Conservation (phyloP, 2,888 invertebrate species). For the Bruchidius siliquastri region DNA sequence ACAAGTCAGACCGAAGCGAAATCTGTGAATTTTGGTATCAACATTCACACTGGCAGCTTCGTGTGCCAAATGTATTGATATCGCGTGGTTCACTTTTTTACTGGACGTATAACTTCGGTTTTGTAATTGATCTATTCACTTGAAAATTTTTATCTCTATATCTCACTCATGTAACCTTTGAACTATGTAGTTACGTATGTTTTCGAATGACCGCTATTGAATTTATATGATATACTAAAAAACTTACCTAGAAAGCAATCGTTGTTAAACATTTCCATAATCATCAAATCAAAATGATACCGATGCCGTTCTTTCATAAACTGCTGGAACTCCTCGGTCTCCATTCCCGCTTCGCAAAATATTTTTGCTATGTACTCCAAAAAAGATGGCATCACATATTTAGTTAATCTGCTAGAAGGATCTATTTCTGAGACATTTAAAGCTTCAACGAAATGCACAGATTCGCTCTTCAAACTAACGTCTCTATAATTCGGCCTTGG, state of each 20-base stretch:
- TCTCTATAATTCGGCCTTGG: constrained; percentile 56
- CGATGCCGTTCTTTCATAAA: constrained; percentile 46
- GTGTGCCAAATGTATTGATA: too few species aligned
- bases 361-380: constrained; percentile 10
- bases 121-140: too few species aligned
- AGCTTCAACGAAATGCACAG: constrained; percentile 5
- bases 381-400: constrained; percentile 9
- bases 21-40: too few species aligned
- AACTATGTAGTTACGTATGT: too few species aligned
- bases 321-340: constrained; percentile 40
- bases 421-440: constrained; percentile 9
- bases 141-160: too few species aligned
- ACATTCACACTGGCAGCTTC: too few species aligned
- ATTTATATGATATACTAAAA: too few species aligned
- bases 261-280: constrained; percentile 65
- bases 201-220: too few species aligned
- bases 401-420: constrained; percentile 8
- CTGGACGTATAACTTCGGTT: too few species aligned
- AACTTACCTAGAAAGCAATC: constrained; percentile 60
- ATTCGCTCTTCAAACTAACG: constrained; percentile 40
- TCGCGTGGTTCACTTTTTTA: too few species aligned
- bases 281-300: constrained; percentile 55
- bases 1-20: too few species aligned
- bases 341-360: constrained; percentile 17
- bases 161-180: too few species aligned